Evolutionary conservation across 2,888 invertebrate genomes (phyloP).

Genomic region (Autographa gamma): DNA sequence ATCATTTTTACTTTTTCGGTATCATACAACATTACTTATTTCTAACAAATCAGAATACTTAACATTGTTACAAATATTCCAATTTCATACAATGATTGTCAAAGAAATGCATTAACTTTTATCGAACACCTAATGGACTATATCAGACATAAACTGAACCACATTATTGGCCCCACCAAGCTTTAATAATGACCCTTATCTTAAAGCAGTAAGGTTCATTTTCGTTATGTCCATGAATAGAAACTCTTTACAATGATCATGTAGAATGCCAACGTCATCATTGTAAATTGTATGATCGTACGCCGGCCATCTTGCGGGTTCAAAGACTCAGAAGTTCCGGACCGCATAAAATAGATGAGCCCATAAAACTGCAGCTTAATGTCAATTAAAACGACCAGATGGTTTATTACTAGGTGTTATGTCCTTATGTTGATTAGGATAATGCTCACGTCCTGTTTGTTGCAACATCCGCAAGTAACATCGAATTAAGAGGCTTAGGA

Average conservation of each 20-base stretch:
- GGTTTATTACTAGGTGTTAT: conserved; percentile 68
- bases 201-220: background rate
- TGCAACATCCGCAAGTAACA: conserved; percentile 23
- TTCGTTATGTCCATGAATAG: background rate
- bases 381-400: conserved; percentile 79
- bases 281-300: conserved; percentile 65
- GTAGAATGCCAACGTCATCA: conserved; percentile 61
- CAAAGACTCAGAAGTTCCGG: conserved; percentile 63
- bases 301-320: conserved; percentile 47
- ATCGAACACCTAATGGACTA: conserved; percentile 13
- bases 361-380: conserved; percentile 79
- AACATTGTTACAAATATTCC: background rate
- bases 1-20: no score
- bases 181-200: background rate
- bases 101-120: conserved; percentile 12
- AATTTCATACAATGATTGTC: background rate
- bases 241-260: conserved; percentile 20
- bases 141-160: conserved; percentile 1
- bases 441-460: conserved; percentile 62
- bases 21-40: no score
- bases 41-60: background rate
- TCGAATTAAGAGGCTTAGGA: conserved; percentile 45
- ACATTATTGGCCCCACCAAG: background rate
- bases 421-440: conserved; percentile 66
- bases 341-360: conserved; percentile 78